Percentiles rank a stretch among this genome's conserved stretches.
These are phyloP conservation scores for Sebastes dallii DNA, from an alignment of 2,797 vertebrate genomes.

Conservation along the genomic window DNA sequence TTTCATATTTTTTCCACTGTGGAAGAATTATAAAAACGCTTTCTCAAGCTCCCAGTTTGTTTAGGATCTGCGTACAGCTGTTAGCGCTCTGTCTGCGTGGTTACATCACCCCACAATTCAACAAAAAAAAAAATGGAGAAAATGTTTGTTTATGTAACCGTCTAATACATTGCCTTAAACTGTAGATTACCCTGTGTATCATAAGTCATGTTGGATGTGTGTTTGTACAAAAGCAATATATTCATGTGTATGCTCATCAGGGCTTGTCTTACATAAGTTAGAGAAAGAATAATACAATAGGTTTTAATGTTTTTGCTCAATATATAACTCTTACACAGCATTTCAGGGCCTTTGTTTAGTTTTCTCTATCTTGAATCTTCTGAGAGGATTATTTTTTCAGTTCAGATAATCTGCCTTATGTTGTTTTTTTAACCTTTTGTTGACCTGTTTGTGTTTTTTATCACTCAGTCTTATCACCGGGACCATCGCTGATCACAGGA, in stretches of 20 bases:
- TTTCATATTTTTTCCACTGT: not conserved
- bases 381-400: constrained; percentile 44
- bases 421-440: not conserved
- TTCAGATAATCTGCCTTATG: constrained; percentile 63
- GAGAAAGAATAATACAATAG: not conserved
- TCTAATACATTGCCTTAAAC: constrained; percentile 68
- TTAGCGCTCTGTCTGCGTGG: not conserved
- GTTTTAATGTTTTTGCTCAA: constrained; percentile 10
- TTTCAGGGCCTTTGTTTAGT: constrained; percentile 41
- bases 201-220: constrained; percentile 9
- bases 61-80: not conserved
- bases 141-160: not conserved
- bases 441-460: constrained; percentile 29
- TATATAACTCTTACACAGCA: not conserved
- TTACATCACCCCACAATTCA: not conserved
- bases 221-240: constrained; percentile 71
- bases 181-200: not conserved
- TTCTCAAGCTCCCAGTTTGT: not conserved
- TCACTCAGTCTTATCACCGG: constrained; percentile 48
- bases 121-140: not conserved
- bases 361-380: constrained; percentile 29
- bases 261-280: not conserved
- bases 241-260: constrained; percentile 41
- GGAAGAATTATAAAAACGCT: not conserved
- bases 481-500: constrained; percentile 14